Evolutionary conservation across 2,888 invertebrate genomes (phyloP), one percentile per base, ranked within the genome.

Genomic region (Eledone cirrhosa): DNA sequence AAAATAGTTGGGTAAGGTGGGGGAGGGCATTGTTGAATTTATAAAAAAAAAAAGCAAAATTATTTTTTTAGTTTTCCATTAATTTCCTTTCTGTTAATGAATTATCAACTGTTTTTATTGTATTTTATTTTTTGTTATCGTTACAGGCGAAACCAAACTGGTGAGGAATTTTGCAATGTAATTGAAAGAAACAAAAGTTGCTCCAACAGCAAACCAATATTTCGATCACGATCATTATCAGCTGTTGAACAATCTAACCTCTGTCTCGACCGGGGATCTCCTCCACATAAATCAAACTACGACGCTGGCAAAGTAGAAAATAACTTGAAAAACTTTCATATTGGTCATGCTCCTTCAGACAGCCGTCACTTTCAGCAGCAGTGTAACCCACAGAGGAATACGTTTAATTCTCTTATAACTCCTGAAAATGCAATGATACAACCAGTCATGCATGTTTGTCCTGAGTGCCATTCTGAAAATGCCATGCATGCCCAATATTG

Each of bases 211-310:
- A 72, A 72, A 72, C 72, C 72, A 31, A 72, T 72, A 31, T 72
- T 72, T 72, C 72, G 72, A 41, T 72, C 72, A 41, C 33, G 72
- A 8, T 72, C 72, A 14, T 72, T 72, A n/a, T 72, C 72, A n/a
- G 72, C 72, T 33, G 72, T 72, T 22, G 72, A 72, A 31, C 72
- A 72, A 22, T 41, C 33, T 24, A 33, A 41, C 41, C 2, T 41
- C n/a, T 41, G 22, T 31, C 41, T 22, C n/a, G 63, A n/a, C 11
- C 11, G 24, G 22, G 27, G 24, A 2, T 63, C 63, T 24, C 27
- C 72, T 13, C 72, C 72, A 41, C 72, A 72, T 24, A 31, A 72
- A 41, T 72, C 72, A 31, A 72, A 24, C 16, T 69, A 69, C 69
- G 33, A 41, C 41, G 4, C 31, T 33, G 72, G 33, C n/a, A 41